These are phyloP conservation scores for Solenodon paradoxus DNA, from an alignment of 2,113 vertebrate species.

Conservation along the genomic window DNA sequence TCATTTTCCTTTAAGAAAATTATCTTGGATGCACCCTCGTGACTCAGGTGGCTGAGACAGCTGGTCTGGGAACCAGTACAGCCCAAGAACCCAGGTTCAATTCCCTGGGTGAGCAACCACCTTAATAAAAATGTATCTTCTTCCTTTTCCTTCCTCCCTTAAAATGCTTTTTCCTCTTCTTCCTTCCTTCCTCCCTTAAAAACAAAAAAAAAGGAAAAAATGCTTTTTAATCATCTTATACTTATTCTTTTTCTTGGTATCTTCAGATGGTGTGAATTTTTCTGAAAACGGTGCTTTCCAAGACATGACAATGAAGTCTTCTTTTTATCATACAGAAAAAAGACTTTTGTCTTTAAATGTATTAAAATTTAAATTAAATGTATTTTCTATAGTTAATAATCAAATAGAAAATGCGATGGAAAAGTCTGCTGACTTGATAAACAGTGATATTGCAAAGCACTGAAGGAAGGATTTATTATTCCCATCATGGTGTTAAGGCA, in stretches of 20 bases:
- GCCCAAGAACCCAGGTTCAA: too few relatives aligned
- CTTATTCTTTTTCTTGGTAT: not conserved
- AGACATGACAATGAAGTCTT: not conserved
- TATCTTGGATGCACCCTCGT: too few relatives aligned
- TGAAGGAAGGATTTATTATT: not conserved
- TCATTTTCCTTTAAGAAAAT: not conserved
- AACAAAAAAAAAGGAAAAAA: too few relatives aligned
- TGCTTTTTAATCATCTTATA: not conserved
- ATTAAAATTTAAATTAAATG: not conserved
- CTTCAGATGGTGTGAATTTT: not conserved
- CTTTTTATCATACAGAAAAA: not conserved
- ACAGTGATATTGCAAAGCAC: not conserved
- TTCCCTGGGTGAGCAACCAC: too few relatives aligned
- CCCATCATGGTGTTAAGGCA: not conserved
- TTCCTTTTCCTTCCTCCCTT: too few relatives aligned
- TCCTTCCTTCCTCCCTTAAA: too few relatives aligned
- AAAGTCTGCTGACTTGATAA: not conserved
- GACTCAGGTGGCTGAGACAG: too few relatives aligned
- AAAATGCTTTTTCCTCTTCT: too few relatives aligned
- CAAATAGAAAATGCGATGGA: not conserved
- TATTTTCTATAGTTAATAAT: not conserved
- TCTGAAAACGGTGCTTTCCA: not conserved
- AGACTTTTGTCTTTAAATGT: not conserved
- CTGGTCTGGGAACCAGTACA: too few relatives aligned
- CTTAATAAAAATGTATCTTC: too few relatives aligned